These are phyloP conservation scores for Epistrophella euchroma DNA, from an alignment of 2,888 invertebrate species.

Conservation along the genomic window DNA sequence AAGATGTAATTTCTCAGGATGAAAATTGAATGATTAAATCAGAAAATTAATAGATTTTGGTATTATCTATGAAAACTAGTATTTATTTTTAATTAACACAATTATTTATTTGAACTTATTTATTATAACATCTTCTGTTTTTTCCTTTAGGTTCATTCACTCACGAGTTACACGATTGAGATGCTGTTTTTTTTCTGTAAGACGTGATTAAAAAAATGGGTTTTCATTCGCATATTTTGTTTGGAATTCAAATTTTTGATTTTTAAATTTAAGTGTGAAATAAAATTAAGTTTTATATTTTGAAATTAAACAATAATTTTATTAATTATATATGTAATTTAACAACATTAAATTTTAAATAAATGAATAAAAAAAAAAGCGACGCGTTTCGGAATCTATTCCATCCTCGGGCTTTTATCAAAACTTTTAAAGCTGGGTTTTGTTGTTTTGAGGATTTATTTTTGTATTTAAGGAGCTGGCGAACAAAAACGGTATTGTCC, in stretches of 20 bases:
- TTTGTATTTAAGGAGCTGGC: too few relatives aligned
- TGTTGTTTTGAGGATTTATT: too few relatives aligned
- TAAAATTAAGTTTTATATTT: too few relatives aligned
- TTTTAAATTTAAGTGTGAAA: too few relatives aligned
- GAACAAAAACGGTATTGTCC: too few relatives aligned
- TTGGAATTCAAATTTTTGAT: not conserved
- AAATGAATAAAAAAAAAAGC: too few relatives aligned
- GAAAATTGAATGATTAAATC: slow-evolving; percentile 20
- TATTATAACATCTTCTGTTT: not conserved
- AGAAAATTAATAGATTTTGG: not conserved
- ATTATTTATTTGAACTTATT: slow-evolving; percentile 10
- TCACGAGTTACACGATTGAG: not conserved
- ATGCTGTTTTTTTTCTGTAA: not conserved
- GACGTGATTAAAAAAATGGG: not conserved
- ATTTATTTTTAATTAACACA: slow-evolving; percentile 10
- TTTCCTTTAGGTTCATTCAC: not conserved
- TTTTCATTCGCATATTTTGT: not conserved
- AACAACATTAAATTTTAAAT: too few relatives aligned
- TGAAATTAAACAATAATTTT: too few relatives aligned
- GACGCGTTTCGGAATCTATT: too few relatives aligned
- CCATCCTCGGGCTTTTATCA: too few relatives aligned
- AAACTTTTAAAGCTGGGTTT: too few relatives aligned
- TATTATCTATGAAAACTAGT: not conserved
- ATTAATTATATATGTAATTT: too few relatives aligned
- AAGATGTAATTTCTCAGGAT: slow-evolving; percentile 5